Conservation (phyloP, 2,888 invertebrate species). For the Scaeva pyrastri region DNA sequence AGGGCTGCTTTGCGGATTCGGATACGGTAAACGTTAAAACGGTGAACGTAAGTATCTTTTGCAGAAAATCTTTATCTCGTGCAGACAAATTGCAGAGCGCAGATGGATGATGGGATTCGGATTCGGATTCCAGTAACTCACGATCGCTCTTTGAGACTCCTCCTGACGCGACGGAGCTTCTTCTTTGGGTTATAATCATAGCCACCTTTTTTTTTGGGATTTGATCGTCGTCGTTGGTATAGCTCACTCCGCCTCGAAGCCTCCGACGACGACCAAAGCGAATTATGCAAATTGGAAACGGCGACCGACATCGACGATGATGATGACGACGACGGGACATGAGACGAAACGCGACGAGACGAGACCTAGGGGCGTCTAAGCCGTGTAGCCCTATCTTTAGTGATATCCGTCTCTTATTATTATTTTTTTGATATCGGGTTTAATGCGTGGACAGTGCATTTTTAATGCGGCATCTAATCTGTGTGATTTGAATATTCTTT, state of each 20-base stretch:
- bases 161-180: not conserved
- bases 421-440: constrained; percentile 19
- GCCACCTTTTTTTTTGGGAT: constrained; percentile 48
- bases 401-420: not conserved
- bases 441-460: constrained; percentile 71
- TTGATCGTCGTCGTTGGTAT: constrained; percentile 32
- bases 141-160: constrained; percentile 51
- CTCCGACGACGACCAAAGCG: constrained; percentile 3
- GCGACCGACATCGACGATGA: not conserved
- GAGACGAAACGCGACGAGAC: constrained; percentile 47
- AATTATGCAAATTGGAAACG: constrained; percentile 74
- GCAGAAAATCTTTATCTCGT: constrained; percentile 63
- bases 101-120: no score
- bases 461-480: constrained; percentile 55
- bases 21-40: not conserved
- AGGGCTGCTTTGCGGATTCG: constrained; percentile 2
- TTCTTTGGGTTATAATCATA: constrained; percentile 48
- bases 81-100: constrained; percentile 73
- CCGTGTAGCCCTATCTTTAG: constrained; percentile 44
- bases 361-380: constrained; percentile 68
- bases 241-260: not conserved
- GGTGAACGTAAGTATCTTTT: constrained; percentile 7
- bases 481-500: constrained; percentile 39
- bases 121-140: constrained; percentile 70
- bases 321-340: constrained; percentile 28